These are phyloP conservation scores for Solenodon paradoxus DNA, from an alignment of 2,113 vertebrate species.

Conservation along the genomic window DNA sequence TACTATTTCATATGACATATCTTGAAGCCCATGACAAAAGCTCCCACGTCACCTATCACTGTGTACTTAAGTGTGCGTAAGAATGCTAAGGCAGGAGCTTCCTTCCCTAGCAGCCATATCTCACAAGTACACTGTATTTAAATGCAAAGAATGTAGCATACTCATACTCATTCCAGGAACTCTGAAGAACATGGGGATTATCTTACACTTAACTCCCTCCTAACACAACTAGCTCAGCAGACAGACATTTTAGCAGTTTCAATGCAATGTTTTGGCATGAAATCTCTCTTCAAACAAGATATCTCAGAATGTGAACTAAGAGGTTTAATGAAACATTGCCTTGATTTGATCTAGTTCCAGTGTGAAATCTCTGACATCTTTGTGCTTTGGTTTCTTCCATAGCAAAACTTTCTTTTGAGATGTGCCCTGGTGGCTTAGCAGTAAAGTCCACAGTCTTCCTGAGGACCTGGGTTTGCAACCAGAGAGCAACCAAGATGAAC, in stretches of 20 bases:
- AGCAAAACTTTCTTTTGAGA: no score
- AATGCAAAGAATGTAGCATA: background rate
- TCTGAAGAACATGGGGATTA: background rate
- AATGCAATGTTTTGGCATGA: background rate
- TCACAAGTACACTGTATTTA: background rate
- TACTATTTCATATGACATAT: background rate
- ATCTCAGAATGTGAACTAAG: background rate
- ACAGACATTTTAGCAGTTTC: background rate
- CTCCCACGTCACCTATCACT: background rate
- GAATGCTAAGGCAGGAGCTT: background rate
- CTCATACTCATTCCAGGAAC: background rate
- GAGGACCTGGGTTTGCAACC: no score
- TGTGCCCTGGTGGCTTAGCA: no score
- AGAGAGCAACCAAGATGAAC: no score
- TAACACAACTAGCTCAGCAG: background rate
- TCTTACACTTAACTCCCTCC: background rate
- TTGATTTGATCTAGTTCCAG: background rate
- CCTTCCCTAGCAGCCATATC: background rate
- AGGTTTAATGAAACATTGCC: background rate
- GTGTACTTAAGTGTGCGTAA: background rate
- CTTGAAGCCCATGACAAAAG: background rate
- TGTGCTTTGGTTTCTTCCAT: background rate
- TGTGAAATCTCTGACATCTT: background rate
- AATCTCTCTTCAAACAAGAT: constrained; percentile 13
- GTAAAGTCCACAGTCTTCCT: no score